These are phyloP conservation scores for Aradus depressus DNA, from an alignment of 2,888 invertebrate genomes.

Conservation along the genomic window DNA sequence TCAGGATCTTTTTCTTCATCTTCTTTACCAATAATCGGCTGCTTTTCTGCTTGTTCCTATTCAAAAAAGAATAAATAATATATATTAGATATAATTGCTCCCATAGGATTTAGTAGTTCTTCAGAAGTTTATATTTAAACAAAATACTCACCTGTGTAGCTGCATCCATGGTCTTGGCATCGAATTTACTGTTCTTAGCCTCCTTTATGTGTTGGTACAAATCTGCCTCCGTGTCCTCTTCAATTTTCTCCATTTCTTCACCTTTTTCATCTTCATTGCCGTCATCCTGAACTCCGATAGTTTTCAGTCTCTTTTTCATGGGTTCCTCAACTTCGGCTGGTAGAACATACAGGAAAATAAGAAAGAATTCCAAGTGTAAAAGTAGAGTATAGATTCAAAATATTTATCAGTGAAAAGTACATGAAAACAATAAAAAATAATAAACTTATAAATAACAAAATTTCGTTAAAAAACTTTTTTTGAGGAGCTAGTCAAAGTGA, in stretches of 20 bases:
- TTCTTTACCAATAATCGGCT: slow-evolving; percentile 52
- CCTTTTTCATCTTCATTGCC: slow-evolving; percentile 34
- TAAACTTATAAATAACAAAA: neutral
- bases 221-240: slow-evolving; percentile 40
- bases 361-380: too few relatives aligned
- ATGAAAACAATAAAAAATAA: neutral
- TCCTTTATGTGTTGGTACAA: slow-evolving; percentile 78
- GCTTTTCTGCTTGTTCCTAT: slow-evolving; percentile 67
- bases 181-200: slow-evolving; percentile 46
- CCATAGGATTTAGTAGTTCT: neutral
- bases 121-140: neutral
- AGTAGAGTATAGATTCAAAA: slow-evolving; percentile 1
- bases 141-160: slow-evolving; percentile 40
- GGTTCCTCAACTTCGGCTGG: slow-evolving; percentile 52
- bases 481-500: too few relatives aligned
- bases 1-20: slow-evolving; percentile 48
- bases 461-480: neutral
- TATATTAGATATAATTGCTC: neutral
- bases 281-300: slow-evolving; percentile 44
- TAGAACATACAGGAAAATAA: slow-evolving; percentile 13
- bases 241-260: slow-evolving; percentile 33
- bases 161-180: slow-evolving; percentile 49
- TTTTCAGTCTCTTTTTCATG: slow-evolving; percentile 50
- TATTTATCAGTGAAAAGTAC: neutral
- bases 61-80: slow-evolving; percentile 15